Percentiles rank a stretch among this genome's conserved stretches.
These are phyloP conservation scores for Syrmaticus mikado DNA, from an alignment of 2,113 vertebrate genomes.

Conservation along the genomic window DNA sequence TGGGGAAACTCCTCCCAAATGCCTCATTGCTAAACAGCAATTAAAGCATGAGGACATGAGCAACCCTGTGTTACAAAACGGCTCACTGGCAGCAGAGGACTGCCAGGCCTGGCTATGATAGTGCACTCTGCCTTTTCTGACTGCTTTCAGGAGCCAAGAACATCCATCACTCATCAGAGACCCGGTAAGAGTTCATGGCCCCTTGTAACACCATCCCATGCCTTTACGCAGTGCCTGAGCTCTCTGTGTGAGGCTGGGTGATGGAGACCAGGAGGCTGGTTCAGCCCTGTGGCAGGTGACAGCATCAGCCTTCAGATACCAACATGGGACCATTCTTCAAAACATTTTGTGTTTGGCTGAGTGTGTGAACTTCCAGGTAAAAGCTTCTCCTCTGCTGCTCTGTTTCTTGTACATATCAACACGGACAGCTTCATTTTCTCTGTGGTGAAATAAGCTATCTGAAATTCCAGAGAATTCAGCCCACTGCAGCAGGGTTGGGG, in stretches of 20 bases:
- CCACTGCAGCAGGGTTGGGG: background rate
- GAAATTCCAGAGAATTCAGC: background rate
- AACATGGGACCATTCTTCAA: background rate
- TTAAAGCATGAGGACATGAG: conserved; percentile 14
- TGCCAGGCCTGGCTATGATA: background rate
- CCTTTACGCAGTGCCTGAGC: background rate
- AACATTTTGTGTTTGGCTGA: accelerated
- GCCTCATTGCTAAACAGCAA: conserved; percentile 44
- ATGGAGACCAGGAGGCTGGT: background rate
- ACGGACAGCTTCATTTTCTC: background rate
- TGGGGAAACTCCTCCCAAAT: conserved; percentile 5
- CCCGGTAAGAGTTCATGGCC: background rate
- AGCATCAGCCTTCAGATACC: background rate
- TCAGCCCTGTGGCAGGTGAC: background rate
- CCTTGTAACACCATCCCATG: background rate
- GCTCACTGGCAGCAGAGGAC: background rate
- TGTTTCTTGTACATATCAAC: background rate
- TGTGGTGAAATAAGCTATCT: background rate
- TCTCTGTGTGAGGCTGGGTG: background rate
- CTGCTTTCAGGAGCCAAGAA: background rate
- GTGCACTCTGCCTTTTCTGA: background rate
- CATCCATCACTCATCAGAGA: background rate
- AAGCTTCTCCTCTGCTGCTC: background rate
- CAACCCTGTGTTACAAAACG: background rate
- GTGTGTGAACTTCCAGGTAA: background rate